Conservation (phyloP, 2,888 invertebrate genomes). For the Cheilosia urbana region DNA sequence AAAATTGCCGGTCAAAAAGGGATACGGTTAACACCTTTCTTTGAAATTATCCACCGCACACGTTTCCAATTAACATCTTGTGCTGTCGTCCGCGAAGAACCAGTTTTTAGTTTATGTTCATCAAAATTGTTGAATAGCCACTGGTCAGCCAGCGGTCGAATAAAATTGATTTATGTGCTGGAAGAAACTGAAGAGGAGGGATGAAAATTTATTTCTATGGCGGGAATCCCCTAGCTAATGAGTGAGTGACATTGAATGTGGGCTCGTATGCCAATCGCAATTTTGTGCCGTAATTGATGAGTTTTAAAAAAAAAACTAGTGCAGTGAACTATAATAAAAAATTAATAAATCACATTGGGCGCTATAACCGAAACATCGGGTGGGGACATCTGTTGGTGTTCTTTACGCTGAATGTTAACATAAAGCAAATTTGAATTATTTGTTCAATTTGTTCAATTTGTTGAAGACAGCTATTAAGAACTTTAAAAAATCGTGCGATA, state of each 20-base stretch:
- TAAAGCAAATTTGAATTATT: too few species aligned
- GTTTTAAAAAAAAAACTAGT: background rate
- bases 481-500: too few species aligned
- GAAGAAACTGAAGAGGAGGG: conserved; percentile 72
- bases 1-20: conserved; percentile 34
- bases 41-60: conserved; percentile 73
- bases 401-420: too few species aligned
- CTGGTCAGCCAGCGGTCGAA: conserved; percentile 68
- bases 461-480: too few species aligned
- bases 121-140: conserved; percentile 37
- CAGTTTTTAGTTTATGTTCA: conserved; percentile 50
- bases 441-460: too few species aligned
- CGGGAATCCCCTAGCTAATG: conserved; percentile 7
- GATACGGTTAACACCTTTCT: conserved; percentile 71
- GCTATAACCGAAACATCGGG: too few species aligned
- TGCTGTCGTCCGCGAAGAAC: conserved; percentile 42
- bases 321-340: too few species aligned
- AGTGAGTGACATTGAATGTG: background rate
- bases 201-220: conserved; percentile 34
- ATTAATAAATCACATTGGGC: too few species aligned
- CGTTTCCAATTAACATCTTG: conserved; percentile 75
- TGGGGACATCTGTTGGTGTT: too few species aligned
- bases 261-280: conserved; percentile 5
- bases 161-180: conserved; percentile 75
- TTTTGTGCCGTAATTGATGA: conserved; percentile 6